Evolutionary conservation across 2,113 vertebrate species (phyloP).

Genomic region (Petrocephalus zakoni): DNA sequence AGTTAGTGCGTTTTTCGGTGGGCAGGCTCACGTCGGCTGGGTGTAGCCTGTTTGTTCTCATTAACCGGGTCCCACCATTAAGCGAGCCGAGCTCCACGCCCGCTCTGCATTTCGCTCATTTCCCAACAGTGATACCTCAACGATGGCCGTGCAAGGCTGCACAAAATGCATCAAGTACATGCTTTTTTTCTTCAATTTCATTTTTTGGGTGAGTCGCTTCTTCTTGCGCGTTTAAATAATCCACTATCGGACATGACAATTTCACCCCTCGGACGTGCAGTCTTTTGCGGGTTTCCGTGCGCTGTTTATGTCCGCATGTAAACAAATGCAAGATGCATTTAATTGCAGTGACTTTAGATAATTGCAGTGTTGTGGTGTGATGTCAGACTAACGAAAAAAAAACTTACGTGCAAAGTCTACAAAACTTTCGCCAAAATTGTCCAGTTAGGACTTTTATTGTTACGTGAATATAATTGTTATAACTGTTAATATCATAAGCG

Average conservation of each 20-base stretch:
- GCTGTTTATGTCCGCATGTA: not conserved
- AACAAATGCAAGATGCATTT: not conserved
- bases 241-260: not conserved
- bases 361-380: not conserved
- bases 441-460: not conserved
- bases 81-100: not conserved
- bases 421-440: not conserved
- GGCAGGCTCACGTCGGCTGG: not conserved
- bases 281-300: not conserved
- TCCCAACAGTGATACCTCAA: conserved; percentile 8
- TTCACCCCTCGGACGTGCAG: not conserved
- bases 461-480: not conserved
- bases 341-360: not conserved
- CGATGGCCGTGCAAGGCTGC: conserved; percentile 90
- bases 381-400: not conserved
- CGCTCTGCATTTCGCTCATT: not conserved
- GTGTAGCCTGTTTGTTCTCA: not conserved
- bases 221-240: not conserved
- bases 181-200: conserved; percentile 92
- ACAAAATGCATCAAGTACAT: conserved; percentile 94
- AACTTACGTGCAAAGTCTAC: not conserved
- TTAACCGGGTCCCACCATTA: not conserved
- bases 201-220: conserved; percentile 83
- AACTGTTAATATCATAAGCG: not conserved
- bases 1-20: not conserved